Evolutionary conservation across 2,888 invertebrate genomes (phyloP), one percentile per base, ranked within the genome.

Genomic region (Drosophila kanekoi): DNA sequence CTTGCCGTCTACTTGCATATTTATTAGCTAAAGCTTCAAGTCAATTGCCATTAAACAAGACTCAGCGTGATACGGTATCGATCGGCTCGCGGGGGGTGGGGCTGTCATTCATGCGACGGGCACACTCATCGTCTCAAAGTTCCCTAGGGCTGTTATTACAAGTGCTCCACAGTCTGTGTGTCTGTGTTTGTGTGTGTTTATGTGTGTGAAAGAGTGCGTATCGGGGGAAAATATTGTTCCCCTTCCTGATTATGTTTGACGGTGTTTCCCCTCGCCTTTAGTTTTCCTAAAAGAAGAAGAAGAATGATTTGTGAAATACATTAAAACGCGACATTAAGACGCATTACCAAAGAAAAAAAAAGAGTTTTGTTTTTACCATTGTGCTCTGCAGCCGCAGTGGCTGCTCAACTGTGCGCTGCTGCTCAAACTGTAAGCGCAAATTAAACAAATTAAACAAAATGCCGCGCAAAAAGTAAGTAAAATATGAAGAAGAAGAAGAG

Each of bases 401-500:
- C 54, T 44, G 40, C 18, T 0, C 10, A 75, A 75, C 77, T 64
- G 72, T 57, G 23, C 20, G 40, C 38, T 32, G 43, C 45, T 37
- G 16, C 20, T 47, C 35, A 66, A 74, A 86, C 87, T 59, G 73
- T 73, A 44, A 44, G 32, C 43, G 47, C 41, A 10, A 16, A 51
- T 16, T 32, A 20, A 43, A 51, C 76, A n/a, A n/a, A n/a, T n/a
- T n/a, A n/a, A n/a, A 45, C 32, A 43, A 61, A 72, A 90, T 90
- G 90, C 86, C 90, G 66, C 91, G 89, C 38, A 90, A 88, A 79
- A 90, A 87, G 91, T 90, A 80, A 91, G 91, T 87, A 49, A 51
- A 66, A 48, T 33, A 18, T 18, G 18, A 18, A 18, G n/a, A 16
- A 4, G 2, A 2, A 33, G 10, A 11, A 13, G 11, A 45, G 5